These are phyloP conservation scores for Ormyrus nitidulus DNA, from an alignment of 2,888 invertebrate species.

Conservation along the genomic window DNA sequence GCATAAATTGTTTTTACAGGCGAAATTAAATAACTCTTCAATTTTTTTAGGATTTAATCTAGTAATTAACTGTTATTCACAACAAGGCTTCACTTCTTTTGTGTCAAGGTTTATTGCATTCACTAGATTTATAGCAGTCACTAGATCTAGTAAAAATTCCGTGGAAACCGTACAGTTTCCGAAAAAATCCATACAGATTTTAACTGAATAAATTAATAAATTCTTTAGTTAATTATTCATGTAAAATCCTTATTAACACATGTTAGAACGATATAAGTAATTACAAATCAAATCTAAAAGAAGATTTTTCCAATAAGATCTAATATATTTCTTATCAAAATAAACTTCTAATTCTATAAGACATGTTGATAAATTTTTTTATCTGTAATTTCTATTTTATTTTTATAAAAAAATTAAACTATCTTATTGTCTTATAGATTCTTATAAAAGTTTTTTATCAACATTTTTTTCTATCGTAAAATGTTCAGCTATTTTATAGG, in stretches of 20 bases:
- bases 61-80: too few relatives aligned
- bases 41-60: too few relatives aligned
- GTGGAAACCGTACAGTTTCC: too few relatives aligned
- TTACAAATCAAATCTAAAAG: neutral
- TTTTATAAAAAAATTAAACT: neutral
- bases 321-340: conserved; percentile 1
- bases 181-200: too few relatives aligned
- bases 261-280: neutral
- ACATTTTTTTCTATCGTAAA: neutral
- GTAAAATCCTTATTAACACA: neutral
- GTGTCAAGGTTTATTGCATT: too few relatives aligned
- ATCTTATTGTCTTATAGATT: conserved; percentile 3
- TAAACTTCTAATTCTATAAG: neutral
- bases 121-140: too few relatives aligned
- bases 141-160: too few relatives aligned
- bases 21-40: too few relatives aligned
- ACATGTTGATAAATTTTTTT: neutral
- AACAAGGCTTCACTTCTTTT: too few relatives aligned
- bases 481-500: neutral
- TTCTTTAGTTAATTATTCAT: neutral
- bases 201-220: too few relatives aligned
- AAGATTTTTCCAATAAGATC: neutral
- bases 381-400: neutral
- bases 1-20: too few relatives aligned
- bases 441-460: neutral